These are phyloP conservation scores for Trachurus trachurus DNA, from an alignment of 2,797 vertebrate species.

Conservation along the genomic window DNA sequence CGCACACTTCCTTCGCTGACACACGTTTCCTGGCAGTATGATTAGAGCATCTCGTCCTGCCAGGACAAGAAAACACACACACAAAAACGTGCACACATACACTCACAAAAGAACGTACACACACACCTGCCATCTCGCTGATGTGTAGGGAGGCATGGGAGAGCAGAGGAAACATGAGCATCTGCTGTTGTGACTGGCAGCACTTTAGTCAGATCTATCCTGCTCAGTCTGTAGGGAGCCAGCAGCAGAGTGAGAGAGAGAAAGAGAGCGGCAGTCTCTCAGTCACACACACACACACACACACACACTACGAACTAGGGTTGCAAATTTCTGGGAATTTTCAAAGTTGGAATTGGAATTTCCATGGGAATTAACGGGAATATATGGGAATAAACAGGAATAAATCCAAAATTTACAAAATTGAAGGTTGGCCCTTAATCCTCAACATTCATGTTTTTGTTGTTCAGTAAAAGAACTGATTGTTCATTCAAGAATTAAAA, in stretches of 20 bases:
- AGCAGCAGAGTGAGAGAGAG: constrained; percentile 49
- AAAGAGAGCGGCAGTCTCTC: constrained; percentile 6
- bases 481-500: no score
- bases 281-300: background rate
- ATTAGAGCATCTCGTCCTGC: constrained; percentile 61
- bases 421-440: no score
- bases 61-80: constrained; percentile 36
- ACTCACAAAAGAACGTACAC: constrained; percentile 10
- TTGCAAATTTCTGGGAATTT: no score
- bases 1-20: constrained; percentile 39
- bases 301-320: background rate
- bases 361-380: no score
- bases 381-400: no score
- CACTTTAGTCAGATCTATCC: constrained; percentile 82
- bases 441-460: no score
- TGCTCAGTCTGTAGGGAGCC: constrained; percentile 68
- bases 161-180: constrained; percentile 80
- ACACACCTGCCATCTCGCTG: constrained; percentile 74
- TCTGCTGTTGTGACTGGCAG: constrained; percentile 85
- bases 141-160: constrained; percentile 68
- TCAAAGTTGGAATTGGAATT: no score
- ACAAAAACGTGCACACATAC: constrained; percentile 21
- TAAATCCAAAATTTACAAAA: no score
- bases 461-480: no score
- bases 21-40: constrained; percentile 54